Base-by-base conservation (phyloP, 2,888 invertebrate genomes). In the Latrodectus hesperus region DNA sequence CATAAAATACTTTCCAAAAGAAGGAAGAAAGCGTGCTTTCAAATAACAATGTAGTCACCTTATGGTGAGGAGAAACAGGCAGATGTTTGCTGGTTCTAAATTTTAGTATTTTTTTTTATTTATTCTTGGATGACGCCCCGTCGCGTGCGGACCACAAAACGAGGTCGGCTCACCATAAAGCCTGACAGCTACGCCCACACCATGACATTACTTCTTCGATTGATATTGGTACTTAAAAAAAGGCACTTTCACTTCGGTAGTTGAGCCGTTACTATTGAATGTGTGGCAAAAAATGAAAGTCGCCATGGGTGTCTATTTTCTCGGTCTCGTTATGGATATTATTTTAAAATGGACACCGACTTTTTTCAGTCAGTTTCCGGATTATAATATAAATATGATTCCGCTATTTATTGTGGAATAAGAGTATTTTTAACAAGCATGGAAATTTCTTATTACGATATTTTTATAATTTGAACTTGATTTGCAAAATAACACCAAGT, bases 131-230 rank as follows among this genome's bases (percentile, higher is more conserved):
- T 60, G 74, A 80, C 75, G 60, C 79, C 85, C 85, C 79, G 79
- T 79, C 74, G 85, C 73, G 79, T 75, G 85, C 68, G 38, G n/a
- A 65, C 53, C 55, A 49, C n/a, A 53, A 26, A 77, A 77, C 51
- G 74, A 71, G 26, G 67, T 76, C 55, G 71, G 68, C 51, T 74
- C 52, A 68, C 72, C 67, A 85, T 85, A 85, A 85, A 73, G 49
- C 53, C 67, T 51, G 67, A 74, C 73, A 55, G 38, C 51, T 55
- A 85, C 85, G 79, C 85, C 85, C 74, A 85, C 85, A 68, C 75
- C 74, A 79, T 26, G 64, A 68, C 73, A 79, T 74, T 74, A 74
- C 14, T 22, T 82, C 75, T 74, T 26, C n/a, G 67, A 70, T 60
- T 60, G 60, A n/a, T 60, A 60, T 74, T 82, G 70, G 74, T 60